Base-by-base conservation (phyloP, 2,113 vertebrate genomes). In the Neolamprologus brichardi region DNA sequence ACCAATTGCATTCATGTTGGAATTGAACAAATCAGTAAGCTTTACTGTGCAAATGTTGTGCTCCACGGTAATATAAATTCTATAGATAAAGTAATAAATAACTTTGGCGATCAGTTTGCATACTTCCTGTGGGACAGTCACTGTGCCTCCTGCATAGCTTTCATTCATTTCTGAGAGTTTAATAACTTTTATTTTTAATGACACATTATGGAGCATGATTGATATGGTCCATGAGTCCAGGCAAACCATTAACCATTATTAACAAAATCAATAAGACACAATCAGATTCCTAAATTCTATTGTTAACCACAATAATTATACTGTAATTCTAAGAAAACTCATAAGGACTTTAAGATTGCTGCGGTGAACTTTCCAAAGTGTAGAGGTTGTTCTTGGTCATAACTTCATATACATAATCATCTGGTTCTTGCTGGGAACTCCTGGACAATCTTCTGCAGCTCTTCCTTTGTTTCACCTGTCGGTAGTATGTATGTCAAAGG, bases 331-430 rank as follows among this genome's bases (percentile, higher is more conserved):
- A 49, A 53, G 10, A n/a, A 1, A 25, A 39, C 15, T 13, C 5
- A 13, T 12, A 10, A 28, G 8, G 44, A 1, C 41, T 77, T 1
- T 2, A 3, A 9, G 7, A 28, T 13, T 4, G 10, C 3, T 41
- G 4, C 13, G n/a, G 2, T 7, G 7, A 12, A 51, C 12, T 5
- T 41, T 4, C 39, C 1, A 1, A 2, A 72, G 12, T 18, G 1
- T 1, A 1, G 4, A 25, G 3, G 11, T 58, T 12, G 2, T 37
- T 23, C 32, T 53, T 80, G 5, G 18, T 90, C 95, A 96, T 95
- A 6, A 58, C 52, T 92, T 95, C 95, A 85, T 96, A 96, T 30
- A 94, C 86, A 13, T 56, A 72, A 1, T 94, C 90, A 12, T 6
- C 23, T 34, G 81, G 2, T 52, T 4, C 4, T 20, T 1, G 39